Evolutionary conservation across 2,888 invertebrate genomes (phyloP).

Genomic region (Yponomeuta evonymella): DNA sequence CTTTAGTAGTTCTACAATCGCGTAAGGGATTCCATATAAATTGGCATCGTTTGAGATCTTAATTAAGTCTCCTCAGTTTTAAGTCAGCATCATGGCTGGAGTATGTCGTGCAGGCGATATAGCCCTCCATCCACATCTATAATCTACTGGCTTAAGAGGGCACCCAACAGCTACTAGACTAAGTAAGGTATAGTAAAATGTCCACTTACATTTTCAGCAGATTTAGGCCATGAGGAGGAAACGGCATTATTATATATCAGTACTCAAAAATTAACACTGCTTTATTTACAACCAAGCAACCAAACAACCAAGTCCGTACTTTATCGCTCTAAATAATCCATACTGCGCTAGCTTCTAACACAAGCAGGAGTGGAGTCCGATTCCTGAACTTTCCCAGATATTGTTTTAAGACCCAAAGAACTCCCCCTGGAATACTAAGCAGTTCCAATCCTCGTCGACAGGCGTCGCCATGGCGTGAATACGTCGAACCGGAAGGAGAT

Average conservation of each 20-base stretch:
- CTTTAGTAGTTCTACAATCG: conserved; percentile 50
- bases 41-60: conserved; percentile 67
- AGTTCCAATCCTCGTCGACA: not conserved
- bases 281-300: no score
- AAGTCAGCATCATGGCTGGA: conserved; percentile 30
- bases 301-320: no score
- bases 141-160: conserved; percentile 1
- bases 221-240: no score
- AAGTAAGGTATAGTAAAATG: no score
- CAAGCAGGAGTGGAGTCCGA: no score
- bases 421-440: conserved; percentile 18
- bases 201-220: no score
- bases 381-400: no score
- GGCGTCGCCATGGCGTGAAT: not conserved
- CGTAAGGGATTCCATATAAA: conserved; percentile 62
- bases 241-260: no score
- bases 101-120: conserved; percentile 21
- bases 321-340: no score
- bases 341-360: no score
- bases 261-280: no score
- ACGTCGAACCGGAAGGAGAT: conserved; percentile 5
- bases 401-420: not conserved
- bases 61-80: conserved; percentile 71
- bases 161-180: no score
- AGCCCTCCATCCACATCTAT: conserved; percentile 22